Base-by-base conservation (phyloP, 2,113 vertebrate species). In the Clarias gariepinus region DNA sequence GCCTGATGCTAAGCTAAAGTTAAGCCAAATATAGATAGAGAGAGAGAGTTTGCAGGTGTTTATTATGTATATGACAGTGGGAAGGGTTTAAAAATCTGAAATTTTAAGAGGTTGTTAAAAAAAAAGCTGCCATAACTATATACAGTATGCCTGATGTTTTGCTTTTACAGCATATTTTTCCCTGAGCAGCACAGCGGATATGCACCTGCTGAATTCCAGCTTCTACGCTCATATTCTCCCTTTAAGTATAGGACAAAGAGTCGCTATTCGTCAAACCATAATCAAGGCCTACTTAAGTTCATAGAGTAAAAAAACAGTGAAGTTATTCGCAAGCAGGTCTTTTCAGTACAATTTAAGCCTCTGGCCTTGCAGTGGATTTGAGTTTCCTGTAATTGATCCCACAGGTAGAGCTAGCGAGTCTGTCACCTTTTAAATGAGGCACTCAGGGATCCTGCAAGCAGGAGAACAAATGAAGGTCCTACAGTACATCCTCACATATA, bases 361-460 rank as follows among this genome's bases (percentile, higher is more conserved):
- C 30, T 63, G 78, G 87, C 84, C 73, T 82, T 81, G 53, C 25
- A 2, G 47, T 68, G 69, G 77, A 85, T 87, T 88, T 64, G 81
- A 61, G 74, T 41, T 73, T 60, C 23, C 61, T 16, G 63, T 89
- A 91, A 90, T 90, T 89, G 88, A 87, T 88, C 87, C 88, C 88
- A 86, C 69, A 71, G 78, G 87, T 85, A 90, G 58, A 41, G 21
- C 6, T 76, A 53, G 53, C 66, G 81, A 68, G 52, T 36, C 77
- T 82, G 63, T 85, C 84, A 88, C 88, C 77, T 87, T 68, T 84
- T 86, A 89, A 90, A 89, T 84, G 73, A 91, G 87, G 63, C 82
- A 18, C 76, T 47, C 36, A 53, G 87, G 85, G 85, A 91, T 85
- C 77, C 60, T 41, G 53, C 76, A 52, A 81, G 80, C 63, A 57